phyloP scores from a whole-genome alignment of 1,140 invertebrate species.

The Chlorops oryzae region DNA sequence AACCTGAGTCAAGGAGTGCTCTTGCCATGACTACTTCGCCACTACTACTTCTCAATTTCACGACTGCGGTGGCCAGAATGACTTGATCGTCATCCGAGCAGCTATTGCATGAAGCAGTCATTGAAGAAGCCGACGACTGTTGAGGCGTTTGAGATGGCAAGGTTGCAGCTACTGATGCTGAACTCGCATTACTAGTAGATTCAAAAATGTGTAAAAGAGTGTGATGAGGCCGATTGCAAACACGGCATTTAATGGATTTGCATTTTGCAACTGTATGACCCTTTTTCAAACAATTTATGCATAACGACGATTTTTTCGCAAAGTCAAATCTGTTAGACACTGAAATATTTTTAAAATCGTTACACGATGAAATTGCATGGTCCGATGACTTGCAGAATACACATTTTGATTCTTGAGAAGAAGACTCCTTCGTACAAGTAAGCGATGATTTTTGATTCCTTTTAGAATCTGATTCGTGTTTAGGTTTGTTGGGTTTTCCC shows the following conservation, averaged over 20 bases:
- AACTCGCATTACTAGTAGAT: no score
- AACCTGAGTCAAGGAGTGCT: slow-evolving; percentile 10
- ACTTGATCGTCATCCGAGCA: background rate
- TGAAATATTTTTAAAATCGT: no score
- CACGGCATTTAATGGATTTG: background rate
- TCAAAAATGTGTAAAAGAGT: background rate
- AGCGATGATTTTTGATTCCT: no score
- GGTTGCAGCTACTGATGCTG: no score
- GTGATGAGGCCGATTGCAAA: slow-evolving; percentile 7
- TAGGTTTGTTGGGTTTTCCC: background rate
- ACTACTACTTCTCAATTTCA: background rate
- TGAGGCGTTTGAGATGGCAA: background rate
- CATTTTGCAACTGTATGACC: slow-evolving; percentile 7
- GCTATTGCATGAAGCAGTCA: background rate
- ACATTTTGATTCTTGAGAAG: no score
- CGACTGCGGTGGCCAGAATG: slow-evolving; percentile 9
- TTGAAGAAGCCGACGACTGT: background rate
- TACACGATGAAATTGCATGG: no score
- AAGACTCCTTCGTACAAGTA: no score
- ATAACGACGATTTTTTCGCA: no score
- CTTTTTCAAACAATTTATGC: no score
- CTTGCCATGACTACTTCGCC: slow-evolving; percentile 5
- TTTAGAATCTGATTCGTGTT: slow-evolving; percentile 1
- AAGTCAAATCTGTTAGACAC: no score
- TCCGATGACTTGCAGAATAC: no score